Conservation (phyloP, 2,888 invertebrate species). For the Crepidodera aurea region DNA sequence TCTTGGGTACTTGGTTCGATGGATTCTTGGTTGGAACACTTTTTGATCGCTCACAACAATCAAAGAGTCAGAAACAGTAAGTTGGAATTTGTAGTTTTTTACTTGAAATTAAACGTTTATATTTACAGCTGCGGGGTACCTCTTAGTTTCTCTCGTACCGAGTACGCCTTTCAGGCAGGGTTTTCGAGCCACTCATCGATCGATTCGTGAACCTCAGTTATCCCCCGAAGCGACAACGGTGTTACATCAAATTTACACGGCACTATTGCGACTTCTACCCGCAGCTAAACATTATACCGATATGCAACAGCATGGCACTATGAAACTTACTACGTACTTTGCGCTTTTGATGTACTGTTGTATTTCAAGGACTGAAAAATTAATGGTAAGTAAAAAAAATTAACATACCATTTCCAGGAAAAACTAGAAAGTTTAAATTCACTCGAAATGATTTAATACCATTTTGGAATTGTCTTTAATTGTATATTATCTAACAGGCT, state of each 20-base stretch:
- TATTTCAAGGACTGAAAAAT: constrained; percentile 87
- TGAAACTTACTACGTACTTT: constrained; percentile 92
- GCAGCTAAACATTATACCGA: constrained; percentile 88
- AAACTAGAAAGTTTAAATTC: too few relatives aligned
- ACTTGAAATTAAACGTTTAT: too few relatives aligned
- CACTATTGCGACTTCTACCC: constrained; percentile 77
- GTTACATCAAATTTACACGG: constrained; percentile 74
- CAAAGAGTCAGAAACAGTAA: constrained; percentile 84
- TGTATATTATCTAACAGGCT: too few relatives aligned
- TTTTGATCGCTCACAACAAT: constrained; percentile 84
- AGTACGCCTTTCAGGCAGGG: constrained; percentile 90
- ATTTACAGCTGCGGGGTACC: constrained; percentile 84
- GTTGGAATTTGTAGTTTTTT: constrained; percentile 41
- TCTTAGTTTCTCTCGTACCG: constrained; percentile 90
- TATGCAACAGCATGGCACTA: constrained; percentile 85
- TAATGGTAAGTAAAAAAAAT: constrained; percentile 73
- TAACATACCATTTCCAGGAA: too few relatives aligned
- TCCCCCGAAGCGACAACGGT: constrained; percentile 66
- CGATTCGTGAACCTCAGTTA: constrained; percentile 62
- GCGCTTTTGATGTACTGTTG: constrained; percentile 92
- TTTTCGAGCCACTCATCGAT: constrained; percentile 72
- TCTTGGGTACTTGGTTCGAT: constrained; percentile 92
- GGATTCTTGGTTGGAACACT: constrained; percentile 91
- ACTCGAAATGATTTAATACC: too few relatives aligned
- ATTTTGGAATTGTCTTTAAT: too few relatives aligned